Percentiles rank a stretch among this genome's conserved stretches.
These are phyloP conservation scores for Ceriagrion tenellum DNA, from an alignment of 2,888 invertebrate species.

Conservation along the genomic window DNA sequence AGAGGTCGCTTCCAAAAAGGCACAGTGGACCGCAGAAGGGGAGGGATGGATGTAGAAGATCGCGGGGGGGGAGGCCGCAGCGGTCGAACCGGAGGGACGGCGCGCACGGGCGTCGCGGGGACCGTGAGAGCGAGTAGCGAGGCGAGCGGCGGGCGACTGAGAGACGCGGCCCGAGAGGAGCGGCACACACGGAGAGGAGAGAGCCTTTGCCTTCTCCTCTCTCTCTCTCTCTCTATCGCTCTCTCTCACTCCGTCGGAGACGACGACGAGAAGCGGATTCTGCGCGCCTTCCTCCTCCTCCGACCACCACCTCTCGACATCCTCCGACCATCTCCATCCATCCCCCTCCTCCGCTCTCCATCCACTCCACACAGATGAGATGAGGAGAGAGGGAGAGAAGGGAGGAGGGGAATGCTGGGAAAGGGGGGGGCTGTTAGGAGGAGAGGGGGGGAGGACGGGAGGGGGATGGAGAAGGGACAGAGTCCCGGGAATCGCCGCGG, in stretches of 20 bases:
- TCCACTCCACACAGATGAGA: not conserved
- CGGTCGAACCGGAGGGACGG: not conserved
- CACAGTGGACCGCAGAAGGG: not conserved
- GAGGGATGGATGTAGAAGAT: not conserved
- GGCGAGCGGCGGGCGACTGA: conserved; percentile 12
- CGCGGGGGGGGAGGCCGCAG: not conserved
- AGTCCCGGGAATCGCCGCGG: conserved; percentile 57
- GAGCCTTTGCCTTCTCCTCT: not conserved
- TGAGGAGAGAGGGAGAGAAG: not conserved
- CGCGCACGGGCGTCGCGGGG: not conserved
- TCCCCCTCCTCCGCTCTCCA: not conserved
- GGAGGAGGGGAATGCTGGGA: no score
- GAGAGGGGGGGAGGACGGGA: not conserved
- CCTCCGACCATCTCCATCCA: not conserved
- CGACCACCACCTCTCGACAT: not conserved
- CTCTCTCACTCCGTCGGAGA: not conserved
- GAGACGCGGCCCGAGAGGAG: not conserved
- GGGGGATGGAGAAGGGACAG: not conserved
- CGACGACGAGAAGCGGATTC: not conserved
- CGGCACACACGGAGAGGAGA: no score
- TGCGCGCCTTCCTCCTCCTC: not conserved
- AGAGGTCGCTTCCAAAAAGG: no score
- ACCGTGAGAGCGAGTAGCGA: not conserved
- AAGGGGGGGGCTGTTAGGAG: no score
- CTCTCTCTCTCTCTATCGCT: not conserved